Conservation (phyloP, 2,888 invertebrate genomes). For the Rhimphoctona megacephalus region DNA sequence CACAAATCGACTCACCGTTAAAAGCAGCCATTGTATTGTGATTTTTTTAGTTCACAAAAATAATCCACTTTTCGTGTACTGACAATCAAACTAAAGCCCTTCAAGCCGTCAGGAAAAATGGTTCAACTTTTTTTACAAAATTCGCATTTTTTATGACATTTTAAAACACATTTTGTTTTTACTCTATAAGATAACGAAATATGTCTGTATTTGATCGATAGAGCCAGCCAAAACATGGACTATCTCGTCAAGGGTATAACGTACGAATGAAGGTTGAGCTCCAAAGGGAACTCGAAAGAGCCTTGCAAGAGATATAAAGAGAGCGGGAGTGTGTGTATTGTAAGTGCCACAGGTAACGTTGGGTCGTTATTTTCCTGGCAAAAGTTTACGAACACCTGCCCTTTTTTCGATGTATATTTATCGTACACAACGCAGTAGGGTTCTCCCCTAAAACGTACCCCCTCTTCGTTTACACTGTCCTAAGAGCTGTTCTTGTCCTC, state of each 20-base stretch:
- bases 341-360: slow-evolving; percentile 53
- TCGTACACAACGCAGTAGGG: slow-evolving; percentile 1
- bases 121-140: not conserved
- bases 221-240: slow-evolving; percentile 15
- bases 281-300: slow-evolving; percentile 23
- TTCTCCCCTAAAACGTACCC: slow-evolving; percentile 51
- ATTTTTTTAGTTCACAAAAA: slow-evolving; percentile 2
- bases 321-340: not conserved
- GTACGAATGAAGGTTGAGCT: slow-evolving; percentile 29
- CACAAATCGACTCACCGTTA: slow-evolving; percentile 34
- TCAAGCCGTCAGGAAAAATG: not conserved
- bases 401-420: slow-evolving; percentile 24
- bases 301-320: slow-evolving; percentile 14
- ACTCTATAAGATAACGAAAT: not conserved
- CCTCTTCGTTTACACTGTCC: not conserved
- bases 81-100: not conserved
- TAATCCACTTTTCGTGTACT: not conserved
- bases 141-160: not conserved
- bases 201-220: not conserved
- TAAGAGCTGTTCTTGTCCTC: slow-evolving; percentile 31
- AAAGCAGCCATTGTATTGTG: slow-evolving; percentile 1
- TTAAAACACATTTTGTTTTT: not conserved
- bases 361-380: slow-evolving; percentile 54
- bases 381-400: slow-evolving; percentile 57
- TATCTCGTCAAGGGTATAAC: slow-evolving; percentile 33